These are phyloP conservation scores for Tapirus terrestris DNA, from an alignment of 2,113 vertebrate species.

Conservation along the genomic window DNA sequence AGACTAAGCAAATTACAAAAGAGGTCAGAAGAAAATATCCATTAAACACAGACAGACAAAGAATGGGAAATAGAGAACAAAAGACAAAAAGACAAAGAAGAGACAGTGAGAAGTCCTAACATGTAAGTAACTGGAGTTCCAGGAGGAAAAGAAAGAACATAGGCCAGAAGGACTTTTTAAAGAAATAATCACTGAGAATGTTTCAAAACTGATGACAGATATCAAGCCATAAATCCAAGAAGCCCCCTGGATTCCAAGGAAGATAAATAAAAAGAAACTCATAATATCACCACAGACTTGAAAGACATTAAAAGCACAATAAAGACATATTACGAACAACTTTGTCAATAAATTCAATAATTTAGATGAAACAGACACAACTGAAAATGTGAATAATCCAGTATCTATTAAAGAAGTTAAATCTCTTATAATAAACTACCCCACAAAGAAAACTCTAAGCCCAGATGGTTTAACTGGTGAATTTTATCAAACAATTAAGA, in stretches of 20 bases:
- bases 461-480: neutral
- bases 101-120: neutral
- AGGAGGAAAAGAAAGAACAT: neutral
- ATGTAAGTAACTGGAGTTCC: neutral
- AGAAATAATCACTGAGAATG: neutral
- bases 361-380: neutral
- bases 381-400: neutral
- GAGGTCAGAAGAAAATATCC: neutral
- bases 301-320: neutral
- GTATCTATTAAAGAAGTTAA: neutral
- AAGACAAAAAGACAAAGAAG: neutral
- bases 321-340: neutral
- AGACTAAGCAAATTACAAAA: constrained; percentile 11
- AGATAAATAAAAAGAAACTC: neutral
- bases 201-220: neutral
- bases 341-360: constrained; percentile 6
- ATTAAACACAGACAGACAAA: neutral
- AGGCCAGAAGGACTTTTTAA: neutral
- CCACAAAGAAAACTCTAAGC: neutral
- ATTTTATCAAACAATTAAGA: constrained; percentile 31
- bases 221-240: neutral
- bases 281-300: neutral
- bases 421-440: neutral
- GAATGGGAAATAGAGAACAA: neutral
- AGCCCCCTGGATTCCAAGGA: neutral